phyloP scores from a whole-genome alignment of 2,888 invertebrate species.

The Pandemis corylana region DNA sequence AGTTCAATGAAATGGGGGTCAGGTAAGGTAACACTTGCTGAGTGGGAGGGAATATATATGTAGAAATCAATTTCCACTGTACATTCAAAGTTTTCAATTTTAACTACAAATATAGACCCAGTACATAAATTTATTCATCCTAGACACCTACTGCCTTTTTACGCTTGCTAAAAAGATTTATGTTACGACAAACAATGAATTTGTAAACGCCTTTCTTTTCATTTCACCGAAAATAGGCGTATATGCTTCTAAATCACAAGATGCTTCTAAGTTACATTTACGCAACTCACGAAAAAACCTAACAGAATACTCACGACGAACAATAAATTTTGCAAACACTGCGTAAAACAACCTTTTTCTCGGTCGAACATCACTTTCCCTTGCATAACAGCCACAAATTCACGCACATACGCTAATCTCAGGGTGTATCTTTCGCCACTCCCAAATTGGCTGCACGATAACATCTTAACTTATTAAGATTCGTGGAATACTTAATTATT shows the following conservation, averaged over 20 bases:
- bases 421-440: slow-evolving; percentile 35
- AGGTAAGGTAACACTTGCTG: too few relatives aligned
- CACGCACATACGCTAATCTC: slow-evolving; percentile 40
- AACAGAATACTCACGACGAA: slow-evolving; percentile 38
- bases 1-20: neutral
- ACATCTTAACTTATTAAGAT: slow-evolving; percentile 14
- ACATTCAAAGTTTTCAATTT: too few relatives aligned
- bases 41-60: too few relatives aligned
- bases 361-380: slow-evolving; percentile 55
- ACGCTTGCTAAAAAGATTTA: neutral
- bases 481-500: neutral
- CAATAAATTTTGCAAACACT: slow-evolving; percentile 39
- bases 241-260: neutral
- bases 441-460: slow-evolving; percentile 24
- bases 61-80: too few relatives aligned
- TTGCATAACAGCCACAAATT: slow-evolving; percentile 60
- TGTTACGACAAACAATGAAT: neutral
- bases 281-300: slow-evolving; percentile 31
- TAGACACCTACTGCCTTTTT: too few relatives aligned
- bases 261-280: slow-evolving; percentile 9
- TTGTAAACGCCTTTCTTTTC: neutral
- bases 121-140: too few relatives aligned
- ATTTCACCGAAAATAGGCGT: neutral
- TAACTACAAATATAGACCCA: too few relatives aligned
- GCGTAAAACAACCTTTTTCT: slow-evolving; percentile 42